Base-by-base conservation (phyloP, 2,888 invertebrate species). In the Megastigmus dorsalis region DNA sequence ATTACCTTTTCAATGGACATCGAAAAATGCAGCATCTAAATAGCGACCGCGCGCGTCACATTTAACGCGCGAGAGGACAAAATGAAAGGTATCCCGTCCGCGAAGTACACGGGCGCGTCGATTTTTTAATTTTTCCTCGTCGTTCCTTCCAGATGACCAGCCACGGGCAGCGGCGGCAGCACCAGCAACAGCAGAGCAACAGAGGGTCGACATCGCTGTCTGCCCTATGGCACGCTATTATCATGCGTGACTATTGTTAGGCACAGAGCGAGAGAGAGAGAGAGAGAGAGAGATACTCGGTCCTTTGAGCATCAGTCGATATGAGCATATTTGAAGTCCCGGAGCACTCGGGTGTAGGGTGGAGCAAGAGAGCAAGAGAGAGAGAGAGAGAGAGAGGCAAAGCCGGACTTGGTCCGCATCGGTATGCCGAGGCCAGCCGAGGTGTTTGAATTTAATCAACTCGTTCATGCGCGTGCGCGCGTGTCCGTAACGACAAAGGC, bases 401-500 rank as follows among this genome's bases (percentile, higher is more conserved):
- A 13, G 23, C 38, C n/a, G n/a, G n/a, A n/a, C n/a, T n/a, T n/a
- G n/a, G 45, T 82, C 77, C 80, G 79, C 82, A n/a, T n/a, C n/a
- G n/a, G n/a, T n/a, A n/a, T n/a, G n/a, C n/a, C n/a, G n/a, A n/a
- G n/a, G n/a, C n/a, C n/a, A n/a, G n/a, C n/a, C n/a, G 82, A 86
- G 86, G 86, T 86, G 88, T 88, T 86, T 85, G 86, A 87, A 88
- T 87, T 87, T 86, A 87, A 88, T 88, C 87, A 87, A 87, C 85
- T 82, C 83, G 84, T 81, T 85, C 84, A 83, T 85, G 86, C 84
- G 85, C 81, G 79, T 82, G 80, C 77, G 63, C 77, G 65, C 72
- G 66, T 79, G 78, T 76, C 66, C 79, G n/a, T n/a, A n/a, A n/a
- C n/a, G n/a, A 79, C 79, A 79, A 86, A 84, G 85, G 82, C 81